Base-by-base conservation (phyloP, 2,113 vertebrate genomes). In the Trochalopteron elliotii region DNA sequence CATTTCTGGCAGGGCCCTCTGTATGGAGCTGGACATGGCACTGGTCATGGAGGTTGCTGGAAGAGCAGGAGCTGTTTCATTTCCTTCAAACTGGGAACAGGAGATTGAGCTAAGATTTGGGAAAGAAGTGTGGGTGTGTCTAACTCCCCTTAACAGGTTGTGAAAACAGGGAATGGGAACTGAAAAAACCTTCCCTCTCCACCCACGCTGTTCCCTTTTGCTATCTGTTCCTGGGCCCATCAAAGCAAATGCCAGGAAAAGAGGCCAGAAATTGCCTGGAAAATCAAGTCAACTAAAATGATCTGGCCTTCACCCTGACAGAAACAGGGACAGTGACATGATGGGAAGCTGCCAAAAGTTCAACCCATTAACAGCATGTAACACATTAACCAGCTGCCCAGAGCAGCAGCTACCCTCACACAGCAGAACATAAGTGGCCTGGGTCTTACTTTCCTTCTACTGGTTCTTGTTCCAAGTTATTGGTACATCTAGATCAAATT, bases 331-430 rank as follows among this genome's bases (percentile, higher is more conserved):
- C 95, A 92, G 76, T 93, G 92, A 97, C 93, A 94, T 49, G 87
- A 78, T 0, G 23, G 76, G 37, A 89, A 88, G 31, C 71, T 93
- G 82, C 90, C 95, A 92, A 94, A 89, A 92, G 85, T 93, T 96
- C 92, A 93, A 94, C 60, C 44, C 47, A 5, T 80, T 67, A 96
- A 93, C 92, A 89, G 76, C 15, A 13, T 17, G 95, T 97, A 88
- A 97, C 60, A 90, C 56, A 96, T 97, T 97, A 97, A 97, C 94
- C 83, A 86, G 37, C 24, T 74, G 55, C 57, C 55, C 47, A 37
- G 52, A 90, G 79, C 82, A 81, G 60, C 82, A 83, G 45, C 47
- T 72, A 13, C 30, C 59, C 42, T 60, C 25, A n/a, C 27, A 8
- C 23, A 67, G 50, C 44, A 59, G 67, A 63, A 35, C 12, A 49